These are phyloP conservation scores for Danaus chrysippus DNA, from an alignment of 2,888 invertebrate species.

Conservation along the genomic window DNA sequence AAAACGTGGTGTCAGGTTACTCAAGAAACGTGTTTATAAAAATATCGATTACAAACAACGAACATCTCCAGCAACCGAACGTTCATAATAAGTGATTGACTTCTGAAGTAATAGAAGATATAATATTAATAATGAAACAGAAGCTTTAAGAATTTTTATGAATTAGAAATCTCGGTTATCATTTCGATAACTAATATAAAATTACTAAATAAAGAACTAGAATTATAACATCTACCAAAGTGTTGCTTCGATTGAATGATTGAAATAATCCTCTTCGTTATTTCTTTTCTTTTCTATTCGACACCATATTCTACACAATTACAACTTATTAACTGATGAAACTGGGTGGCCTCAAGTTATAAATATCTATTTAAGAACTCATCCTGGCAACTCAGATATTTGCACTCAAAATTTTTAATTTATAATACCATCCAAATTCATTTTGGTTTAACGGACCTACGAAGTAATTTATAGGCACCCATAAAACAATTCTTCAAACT, in stretches of 20 bases:
- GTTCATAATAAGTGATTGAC: too few species aligned
- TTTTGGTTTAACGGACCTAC: conserved; percentile 26
- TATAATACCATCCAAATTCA: conserved; percentile 50
- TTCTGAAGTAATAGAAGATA: too few species aligned
- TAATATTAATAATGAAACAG: too few species aligned
- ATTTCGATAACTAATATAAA: too few species aligned
- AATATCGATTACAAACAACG: conserved; percentile 44
- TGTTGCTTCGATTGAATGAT: too few species aligned
- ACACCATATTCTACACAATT: background rate
- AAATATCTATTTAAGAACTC: conserved; percentile 15
- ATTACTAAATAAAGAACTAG: too few species aligned
- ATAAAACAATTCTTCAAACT: conserved; percentile 76
- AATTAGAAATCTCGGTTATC: too few species aligned
- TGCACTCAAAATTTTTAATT: conserved; percentile 44
- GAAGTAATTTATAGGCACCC: conserved; percentile 61
- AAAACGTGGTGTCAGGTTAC: conserved; percentile 54
- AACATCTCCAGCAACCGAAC: conserved; percentile 2
- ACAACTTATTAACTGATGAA: conserved; percentile 3
- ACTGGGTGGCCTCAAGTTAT: conserved; percentile 16
- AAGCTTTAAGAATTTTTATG: too few species aligned
- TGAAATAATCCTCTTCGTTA: too few species aligned
- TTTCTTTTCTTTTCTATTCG: background rate
- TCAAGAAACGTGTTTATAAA: conserved; percentile 47
- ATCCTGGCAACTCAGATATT: conserved; percentile 19
- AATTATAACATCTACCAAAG: too few species aligned